Conservation (phyloP, 2,888 invertebrate genomes). For the Phengaris alcon region DNA sequence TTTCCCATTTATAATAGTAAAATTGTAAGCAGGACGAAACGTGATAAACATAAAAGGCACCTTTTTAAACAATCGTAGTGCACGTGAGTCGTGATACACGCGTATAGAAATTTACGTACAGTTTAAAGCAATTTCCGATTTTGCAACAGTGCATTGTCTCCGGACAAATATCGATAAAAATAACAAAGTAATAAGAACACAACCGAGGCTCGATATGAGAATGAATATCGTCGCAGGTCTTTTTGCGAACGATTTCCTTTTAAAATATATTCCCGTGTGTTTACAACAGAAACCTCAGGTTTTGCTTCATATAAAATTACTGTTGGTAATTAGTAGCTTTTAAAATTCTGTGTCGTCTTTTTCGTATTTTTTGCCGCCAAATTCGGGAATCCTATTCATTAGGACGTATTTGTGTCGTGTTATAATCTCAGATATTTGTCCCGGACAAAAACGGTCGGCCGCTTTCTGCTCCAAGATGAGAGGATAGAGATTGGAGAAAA, state of each 20-base stretch:
- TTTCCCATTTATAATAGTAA: background rate
- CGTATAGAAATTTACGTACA: background rate
- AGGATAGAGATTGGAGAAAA: conserved; percentile 20
- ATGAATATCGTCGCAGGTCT: no score
- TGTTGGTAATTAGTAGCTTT: conserved; percentile 46
- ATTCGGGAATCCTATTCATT: conserved; percentile 36
- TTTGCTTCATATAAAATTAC: conserved; percentile 45
- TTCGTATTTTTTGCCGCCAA: conserved; percentile 37
- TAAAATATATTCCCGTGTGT: conserved; percentile 36
- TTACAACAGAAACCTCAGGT: conserved; percentile 35
- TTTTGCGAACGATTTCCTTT: background rate
- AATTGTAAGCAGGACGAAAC: background rate
- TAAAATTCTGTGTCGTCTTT: conserved; percentile 44
- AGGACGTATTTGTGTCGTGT: conserved; percentile 25
- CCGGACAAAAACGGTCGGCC: conserved; percentile 1
- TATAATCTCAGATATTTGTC: conserved; percentile 25
- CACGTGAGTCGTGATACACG: background rate
- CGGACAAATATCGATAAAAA: background rate
- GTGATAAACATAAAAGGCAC: no score
- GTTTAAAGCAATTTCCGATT: background rate
- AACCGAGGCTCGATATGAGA: no score
- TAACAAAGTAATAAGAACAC: background rate
- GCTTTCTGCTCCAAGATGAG: background rate
- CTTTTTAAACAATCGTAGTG: background rate
- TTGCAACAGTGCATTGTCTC: background rate